Percentiles rank a stretch among this genome's conserved stretches.
These are phyloP conservation scores for Spea bombifrons DNA, from an alignment of 2,113 vertebrate genomes.

Conservation along the genomic window DNA sequence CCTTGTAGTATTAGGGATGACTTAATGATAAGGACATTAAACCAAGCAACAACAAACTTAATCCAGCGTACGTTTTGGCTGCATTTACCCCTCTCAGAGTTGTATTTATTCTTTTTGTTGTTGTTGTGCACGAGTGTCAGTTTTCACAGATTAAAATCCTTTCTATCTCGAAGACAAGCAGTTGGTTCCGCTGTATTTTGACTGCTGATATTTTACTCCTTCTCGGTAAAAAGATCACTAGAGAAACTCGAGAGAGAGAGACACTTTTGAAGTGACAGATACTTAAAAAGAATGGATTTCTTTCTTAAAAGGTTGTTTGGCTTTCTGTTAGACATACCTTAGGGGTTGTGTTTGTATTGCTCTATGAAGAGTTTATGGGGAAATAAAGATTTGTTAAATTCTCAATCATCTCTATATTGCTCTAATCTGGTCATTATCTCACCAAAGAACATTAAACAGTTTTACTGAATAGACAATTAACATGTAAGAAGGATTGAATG, in stretches of 20 bases:
- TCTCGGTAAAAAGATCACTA: neutral
- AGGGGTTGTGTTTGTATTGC: too few species aligned
- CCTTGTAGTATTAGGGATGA: constrained; percentile 4
- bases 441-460: too few species aligned
- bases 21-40: constrained; percentile 25
- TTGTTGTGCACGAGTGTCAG: constrained; percentile 26
- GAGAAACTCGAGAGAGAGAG: constrained; percentile 1
- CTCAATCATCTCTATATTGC: too few species aligned
- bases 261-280: constrained; percentile 3
- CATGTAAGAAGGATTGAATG: too few species aligned
- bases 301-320: too few species aligned
- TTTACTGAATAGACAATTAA: too few species aligned
- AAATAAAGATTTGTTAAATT: too few species aligned
- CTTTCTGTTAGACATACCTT: too few species aligned
- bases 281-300: neutral
- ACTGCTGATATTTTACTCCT: neutral
- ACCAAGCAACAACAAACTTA: constrained; percentile 15
- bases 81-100: neutral
- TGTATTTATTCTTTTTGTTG: neutral
- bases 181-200: constrained; percentile 13
- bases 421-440: too few species aligned
- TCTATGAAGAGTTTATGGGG: too few species aligned
- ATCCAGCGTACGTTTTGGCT: neutral
- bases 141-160: constrained; percentile 39
- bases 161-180: constrained; percentile 24